These are phyloP conservation scores for Chloebia gouldiae DNA, from an alignment of 2,113 vertebrate species.

Conservation along the genomic window DNA sequence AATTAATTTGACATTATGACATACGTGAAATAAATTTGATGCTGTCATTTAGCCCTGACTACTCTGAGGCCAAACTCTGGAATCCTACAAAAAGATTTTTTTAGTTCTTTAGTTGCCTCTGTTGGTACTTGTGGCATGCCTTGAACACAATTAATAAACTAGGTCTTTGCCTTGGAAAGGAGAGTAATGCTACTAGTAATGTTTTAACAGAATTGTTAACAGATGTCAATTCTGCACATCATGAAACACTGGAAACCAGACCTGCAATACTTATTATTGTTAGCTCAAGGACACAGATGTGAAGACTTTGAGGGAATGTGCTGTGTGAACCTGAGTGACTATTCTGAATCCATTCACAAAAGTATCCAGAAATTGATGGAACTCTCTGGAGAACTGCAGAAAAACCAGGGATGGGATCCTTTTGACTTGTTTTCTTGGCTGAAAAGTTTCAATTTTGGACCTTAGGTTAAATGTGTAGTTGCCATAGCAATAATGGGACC, in stretches of 20 bases:
- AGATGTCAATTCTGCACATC: background rate
- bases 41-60: background rate
- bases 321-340: background rate
- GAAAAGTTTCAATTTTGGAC: background rate
- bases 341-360: background rate
- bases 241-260: background rate
- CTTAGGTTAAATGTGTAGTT: background rate
- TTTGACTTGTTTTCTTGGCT: background rate
- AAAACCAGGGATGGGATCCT: background rate
- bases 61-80: background rate
- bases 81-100: background rate
- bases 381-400: background rate
- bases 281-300: background rate
- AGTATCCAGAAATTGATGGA: background rate
- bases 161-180: background rate
- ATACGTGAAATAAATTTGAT: accelerated
- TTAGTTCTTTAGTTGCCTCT: background rate
- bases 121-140: background rate
- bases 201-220: background rate
- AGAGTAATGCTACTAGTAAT: too few relatives aligned
- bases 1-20: background rate
- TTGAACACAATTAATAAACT: background rate
- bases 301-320: background rate
- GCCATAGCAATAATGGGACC: background rate
- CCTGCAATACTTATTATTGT: background rate